Evolutionary conservation across 2,888 invertebrate genomes (phyloP).

Genomic region (Caenorhabditis wallacei): DNA sequence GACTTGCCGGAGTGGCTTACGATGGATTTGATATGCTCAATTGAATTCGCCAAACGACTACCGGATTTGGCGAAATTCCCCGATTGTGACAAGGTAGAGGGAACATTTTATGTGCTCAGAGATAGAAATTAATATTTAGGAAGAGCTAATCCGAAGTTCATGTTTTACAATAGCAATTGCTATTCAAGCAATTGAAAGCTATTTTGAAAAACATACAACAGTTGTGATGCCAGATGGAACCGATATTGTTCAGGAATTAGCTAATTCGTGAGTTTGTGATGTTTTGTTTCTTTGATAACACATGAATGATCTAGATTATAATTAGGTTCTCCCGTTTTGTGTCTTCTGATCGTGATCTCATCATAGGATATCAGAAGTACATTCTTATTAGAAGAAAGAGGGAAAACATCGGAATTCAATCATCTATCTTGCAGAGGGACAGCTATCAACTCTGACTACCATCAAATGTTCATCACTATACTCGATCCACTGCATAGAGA

Average conservation of each 20-base stretch:
- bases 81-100: slow-evolving; percentile 45
- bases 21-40: slow-evolving; percentile 50
- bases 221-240: slow-evolving; percentile 63
- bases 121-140: slow-evolving; percentile 15
- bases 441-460: slow-evolving; percentile 24
- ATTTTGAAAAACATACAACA: slow-evolving; percentile 35
- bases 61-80: slow-evolving; percentile 51
- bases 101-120: not conserved
- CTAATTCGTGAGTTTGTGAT: slow-evolving; percentile 38
- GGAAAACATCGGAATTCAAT: slow-evolving; percentile 19
- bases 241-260: slow-evolving; percentile 39
- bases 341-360: slow-evolving; percentile 40
- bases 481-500: slow-evolving; percentile 58
- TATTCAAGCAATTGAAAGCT: slow-evolving; percentile 62
- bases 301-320: slow-evolving; percentile 42
- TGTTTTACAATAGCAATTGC: slow-evolving; percentile 57
- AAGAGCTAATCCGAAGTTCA: slow-evolving; percentile 51
- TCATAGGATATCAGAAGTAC: slow-evolving; percentile 3
- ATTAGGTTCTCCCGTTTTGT: slow-evolving; percentile 29
- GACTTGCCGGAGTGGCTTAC: slow-evolving; percentile 63
- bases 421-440: slow-evolving; percentile 30
- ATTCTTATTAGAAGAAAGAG: slow-evolving; percentile 26
- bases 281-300: slow-evolving; percentile 28
- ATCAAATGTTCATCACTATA: slow-evolving; percentile 58
- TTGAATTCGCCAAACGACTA: slow-evolving; percentile 49